A percentile compares a stretch with the other conserved stretches of the same genome.
Evolutionary conservation across 53 echinoderm and acorn worm species (phyloP).

Genomic region (Stichopus horrens): DNA sequence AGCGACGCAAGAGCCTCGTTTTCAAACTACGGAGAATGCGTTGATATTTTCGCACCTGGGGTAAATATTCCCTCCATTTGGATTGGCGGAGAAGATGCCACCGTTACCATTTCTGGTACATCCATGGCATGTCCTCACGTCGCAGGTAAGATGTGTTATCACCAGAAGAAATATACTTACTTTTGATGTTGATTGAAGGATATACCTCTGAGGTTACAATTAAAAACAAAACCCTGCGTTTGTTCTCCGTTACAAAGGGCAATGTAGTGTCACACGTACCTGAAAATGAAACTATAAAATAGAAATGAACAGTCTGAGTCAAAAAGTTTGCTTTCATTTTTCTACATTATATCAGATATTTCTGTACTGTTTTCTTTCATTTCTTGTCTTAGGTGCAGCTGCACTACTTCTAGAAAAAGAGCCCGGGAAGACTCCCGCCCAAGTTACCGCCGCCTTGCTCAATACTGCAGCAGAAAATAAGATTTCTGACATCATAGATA

Average conservation of each 20-base stretch:
- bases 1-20: constrained; percentile 52
- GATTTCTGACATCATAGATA: constrained; percentile 53
- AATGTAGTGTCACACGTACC: no score
- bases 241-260: no score
- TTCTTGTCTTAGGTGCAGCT: constrained; percentile 56
- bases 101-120: constrained; percentile 59
- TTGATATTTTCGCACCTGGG: constrained; percentile 70
- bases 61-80: constrained; percentile 60
- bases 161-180: no score
- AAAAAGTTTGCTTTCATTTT: no score
- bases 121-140: constrained; percentile 83
- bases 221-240: no score
- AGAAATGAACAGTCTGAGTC: no score
- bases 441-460: constrained; percentile 57
- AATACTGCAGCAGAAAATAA: constrained; percentile 64
- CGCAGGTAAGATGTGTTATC: constrained; percentile 42
- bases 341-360: no score
- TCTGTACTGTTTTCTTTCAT: no score
- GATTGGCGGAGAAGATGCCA: constrained; percentile 36
- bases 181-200: no score
- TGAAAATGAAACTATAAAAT: no score
- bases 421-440: constrained; percentile 57
- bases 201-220: no score
- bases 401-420: constrained; percentile 63
- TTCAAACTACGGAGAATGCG: constrained; percentile 70